Base-by-base conservation (phyloP, 1,140 invertebrate genomes). In the Eulimnadia texana region DNA sequence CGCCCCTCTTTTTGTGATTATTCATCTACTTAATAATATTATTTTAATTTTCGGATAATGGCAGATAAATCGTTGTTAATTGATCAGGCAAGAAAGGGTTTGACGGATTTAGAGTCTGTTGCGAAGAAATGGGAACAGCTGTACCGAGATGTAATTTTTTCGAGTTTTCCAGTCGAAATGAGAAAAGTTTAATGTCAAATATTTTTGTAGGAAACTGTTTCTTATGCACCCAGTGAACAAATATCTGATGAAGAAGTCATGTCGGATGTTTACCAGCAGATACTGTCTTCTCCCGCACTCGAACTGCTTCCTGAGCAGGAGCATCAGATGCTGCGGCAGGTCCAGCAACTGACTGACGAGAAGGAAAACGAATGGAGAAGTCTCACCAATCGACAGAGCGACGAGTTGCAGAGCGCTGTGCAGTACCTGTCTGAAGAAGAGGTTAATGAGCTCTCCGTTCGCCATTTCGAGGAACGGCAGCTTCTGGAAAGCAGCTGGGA, bases 211-310 rank as follows among this genome's bases (percentile, higher is more conserved):
- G 66, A 70, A 65, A 66, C 65, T 13, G 29, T 68, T 1, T 66
- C 68, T 25, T 76, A 70, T 70, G 71, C 72, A 20, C 70, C 70
- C 54, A 80, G 81, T 53, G 82, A 83, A 60, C 82, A 82, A 49
- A 79, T 83, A 1, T 82, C 83, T 0, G 83, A 86, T 71, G 82
- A 86, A 68, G 82, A 85, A 70, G 73, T 90, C 19, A 86, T 87
- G 76, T 82, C 85, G 20, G 81, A 83, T 10, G 85, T 86, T 42
- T 90, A 90, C 73, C 86, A 90, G 70, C 80, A 81, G 67, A 71
- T 91, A 47, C 85, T 90, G 3, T 87, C 90, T 71, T 90, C 88
- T 0, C 84, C 86, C 2, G 84, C 85, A 3, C 69, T 90, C 20
- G 83, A 86, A 67, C 82, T 83, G 0, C 82, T 91, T 64, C 73